These are phyloP conservation scores for Balaeniceps rex DNA, from an alignment of 2,113 vertebrate species.

Conservation along the genomic window DNA sequence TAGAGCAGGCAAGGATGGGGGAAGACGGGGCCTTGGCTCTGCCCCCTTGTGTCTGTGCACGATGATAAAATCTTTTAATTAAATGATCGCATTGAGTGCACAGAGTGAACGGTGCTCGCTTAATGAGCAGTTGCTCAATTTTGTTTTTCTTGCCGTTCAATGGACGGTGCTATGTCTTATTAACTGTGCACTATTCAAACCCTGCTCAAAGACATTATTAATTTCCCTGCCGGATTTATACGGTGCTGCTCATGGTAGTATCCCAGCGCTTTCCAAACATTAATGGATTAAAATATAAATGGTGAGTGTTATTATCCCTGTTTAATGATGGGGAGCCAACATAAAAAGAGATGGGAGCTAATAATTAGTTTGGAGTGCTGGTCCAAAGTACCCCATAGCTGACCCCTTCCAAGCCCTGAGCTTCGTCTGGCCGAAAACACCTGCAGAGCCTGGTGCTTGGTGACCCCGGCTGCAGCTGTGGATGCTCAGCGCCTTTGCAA, in stretches of 20 bases:
- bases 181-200: neutral
- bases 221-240: neutral
- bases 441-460: neutral
- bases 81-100: slow-evolving; percentile 49
- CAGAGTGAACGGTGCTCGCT: slow-evolving; percentile 38
- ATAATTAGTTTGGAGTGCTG: neutral
- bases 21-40: slow-evolving; percentile 7
- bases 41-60: slow-evolving; percentile 44
- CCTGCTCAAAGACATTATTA: neutral
- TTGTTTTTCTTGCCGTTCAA: neutral
- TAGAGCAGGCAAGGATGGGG: neutral
- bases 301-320: neutral
- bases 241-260: neutral
- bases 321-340: neutral
- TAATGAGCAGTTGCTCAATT: slow-evolving; percentile 66
- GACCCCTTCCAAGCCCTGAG: neutral
- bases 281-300: neutral
- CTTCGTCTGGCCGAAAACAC: neutral
- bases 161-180: neutral
- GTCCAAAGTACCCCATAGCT: neutral
- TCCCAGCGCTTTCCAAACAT: neutral
- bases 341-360: neutral
- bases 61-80: slow-evolving; percentile 62
- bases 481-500: neutral
- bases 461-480: neutral